phyloP scores from a whole-genome alignment of 2,797 vertebrate genomes.

The Acanthis flammea region DNA sequence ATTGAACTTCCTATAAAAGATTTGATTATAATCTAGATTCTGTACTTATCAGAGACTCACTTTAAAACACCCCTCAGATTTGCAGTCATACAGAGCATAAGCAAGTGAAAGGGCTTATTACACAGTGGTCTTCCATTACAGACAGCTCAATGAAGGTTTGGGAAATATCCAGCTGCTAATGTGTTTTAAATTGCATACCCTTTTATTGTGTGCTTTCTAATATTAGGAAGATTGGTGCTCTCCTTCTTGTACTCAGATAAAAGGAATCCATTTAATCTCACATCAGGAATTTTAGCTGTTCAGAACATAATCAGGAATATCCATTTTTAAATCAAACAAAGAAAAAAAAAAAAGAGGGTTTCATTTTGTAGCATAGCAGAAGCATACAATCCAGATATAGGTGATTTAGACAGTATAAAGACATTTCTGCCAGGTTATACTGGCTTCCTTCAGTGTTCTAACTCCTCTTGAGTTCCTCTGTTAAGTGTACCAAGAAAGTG shows the following conservation, averaged over 20 bases:
- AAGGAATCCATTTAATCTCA: not conserved
- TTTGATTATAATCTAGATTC: not conserved
- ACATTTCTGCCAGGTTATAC: not conserved
- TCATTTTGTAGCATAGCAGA: not conserved
- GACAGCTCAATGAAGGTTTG: not conserved
- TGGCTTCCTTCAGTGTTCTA: not conserved
- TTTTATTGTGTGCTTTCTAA: not conserved
- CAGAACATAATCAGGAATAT: not conserved
- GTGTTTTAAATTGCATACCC: conserved; percentile 46
- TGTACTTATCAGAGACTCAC: not conserved
- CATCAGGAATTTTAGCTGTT: not conserved
- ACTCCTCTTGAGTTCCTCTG: not conserved
- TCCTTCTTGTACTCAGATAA: not conserved
- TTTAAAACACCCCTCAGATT: not conserved
- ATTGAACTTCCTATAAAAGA: not conserved
- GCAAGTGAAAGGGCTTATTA: not conserved
- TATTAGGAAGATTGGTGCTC: conserved; percentile 3
- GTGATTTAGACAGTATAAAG: not conserved
- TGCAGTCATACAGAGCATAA: not conserved
- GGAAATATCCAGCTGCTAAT: conserved; percentile 37
- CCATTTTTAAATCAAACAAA: not conserved
- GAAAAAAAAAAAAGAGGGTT: not conserved
- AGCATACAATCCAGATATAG: not conserved
- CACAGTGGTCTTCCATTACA: not conserved
- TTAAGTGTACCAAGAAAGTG: not conserved